Base-by-base conservation (phyloP, 2,113 vertebrate species). In the Semicossyphus pulcher region DNA sequence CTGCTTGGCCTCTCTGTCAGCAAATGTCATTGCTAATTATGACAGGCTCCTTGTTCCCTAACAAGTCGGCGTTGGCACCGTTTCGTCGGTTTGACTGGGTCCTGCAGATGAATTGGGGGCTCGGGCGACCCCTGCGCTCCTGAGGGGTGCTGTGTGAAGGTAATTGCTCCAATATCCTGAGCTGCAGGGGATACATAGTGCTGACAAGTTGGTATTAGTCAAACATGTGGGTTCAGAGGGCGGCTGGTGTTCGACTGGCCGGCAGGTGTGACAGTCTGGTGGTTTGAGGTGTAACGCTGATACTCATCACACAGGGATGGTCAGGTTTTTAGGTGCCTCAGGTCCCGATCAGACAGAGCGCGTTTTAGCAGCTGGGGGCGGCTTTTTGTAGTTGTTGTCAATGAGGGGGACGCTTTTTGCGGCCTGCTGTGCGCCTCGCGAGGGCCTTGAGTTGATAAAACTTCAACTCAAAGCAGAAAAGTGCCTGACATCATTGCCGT, bases 11-110 rank as follows among this genome's bases (percentile, higher is more conserved):
- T 85, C 85, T 88, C 87, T 89, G 88, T 90, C 89, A 88, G 87
- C 87, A 88, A 92, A 91, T 90, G 88, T 88, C 90, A 88, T 61
- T 42, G 68, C 83, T 89, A 89, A 90, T 89, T 92, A 91, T 88
- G 85, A 91, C 81, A 57, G 64, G 44, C 44, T 86, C 75, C 69
- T 74, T 83, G 81, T 86, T 87, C 76, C 59, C 58, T 82, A 76
- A 88, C 81, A 82, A 88, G 83, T 86, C 63, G 49, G 71, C 26
- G 45, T 67, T 78, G 72, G 67, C n/a, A 61, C 80, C 85, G 76
- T 66, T 72, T 63, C 59, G 65, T 79, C 67, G 81, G 76, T 88
- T 81, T 81, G 85, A 83, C 78, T 72, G 63, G 68, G 83, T 77
- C 72, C 78, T 67, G 34, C 64, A 67, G 79, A 86, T 86, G 86